Evolutionary conservation across 2,113 vertebrate genomes (phyloP).

Genomic region (Aviceda subcristata): DNA sequence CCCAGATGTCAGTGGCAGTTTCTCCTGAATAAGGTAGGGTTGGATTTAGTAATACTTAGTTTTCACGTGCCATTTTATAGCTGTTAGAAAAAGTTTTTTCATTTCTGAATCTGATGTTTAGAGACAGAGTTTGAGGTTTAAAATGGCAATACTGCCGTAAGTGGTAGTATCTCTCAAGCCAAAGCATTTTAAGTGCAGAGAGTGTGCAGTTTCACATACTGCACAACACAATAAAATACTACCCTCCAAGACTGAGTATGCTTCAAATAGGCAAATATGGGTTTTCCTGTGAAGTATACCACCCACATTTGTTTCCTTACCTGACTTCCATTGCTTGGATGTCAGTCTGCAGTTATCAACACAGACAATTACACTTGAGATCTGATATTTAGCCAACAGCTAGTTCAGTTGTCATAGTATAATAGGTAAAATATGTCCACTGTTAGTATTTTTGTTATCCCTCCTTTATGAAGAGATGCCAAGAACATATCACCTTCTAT

Average conservation of each 20-base stretch:
- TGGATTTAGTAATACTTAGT: background rate
- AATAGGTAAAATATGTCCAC: slow-evolving; percentile 41
- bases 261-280: background rate
- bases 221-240: background rate
- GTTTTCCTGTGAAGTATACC: background rate
- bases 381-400: slow-evolving; percentile 31
- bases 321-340: background rate
- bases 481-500: slow-evolving; percentile 33
- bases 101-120: background rate
- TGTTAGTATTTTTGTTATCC: slow-evolving; percentile 28
- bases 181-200: background rate
- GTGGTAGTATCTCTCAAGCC: background rate
- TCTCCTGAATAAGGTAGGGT: background rate
- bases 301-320: slow-evolving; percentile 31
- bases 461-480: slow-evolving; percentile 24
- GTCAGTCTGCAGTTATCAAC: background rate
- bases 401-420: background rate
- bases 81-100: background rate
- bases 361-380: background rate
- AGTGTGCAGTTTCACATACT: background rate
- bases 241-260: background rate
- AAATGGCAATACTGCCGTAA: background rate
- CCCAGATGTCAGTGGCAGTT: slow-evolving; percentile 22
- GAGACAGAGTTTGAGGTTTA: background rate
- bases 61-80: background rate